Evolutionary conservation across 1,140 invertebrate genomes (phyloP), one percentile per base, ranked within the genome.

Genomic region (Pseudobourletiella spinata): DNA sequence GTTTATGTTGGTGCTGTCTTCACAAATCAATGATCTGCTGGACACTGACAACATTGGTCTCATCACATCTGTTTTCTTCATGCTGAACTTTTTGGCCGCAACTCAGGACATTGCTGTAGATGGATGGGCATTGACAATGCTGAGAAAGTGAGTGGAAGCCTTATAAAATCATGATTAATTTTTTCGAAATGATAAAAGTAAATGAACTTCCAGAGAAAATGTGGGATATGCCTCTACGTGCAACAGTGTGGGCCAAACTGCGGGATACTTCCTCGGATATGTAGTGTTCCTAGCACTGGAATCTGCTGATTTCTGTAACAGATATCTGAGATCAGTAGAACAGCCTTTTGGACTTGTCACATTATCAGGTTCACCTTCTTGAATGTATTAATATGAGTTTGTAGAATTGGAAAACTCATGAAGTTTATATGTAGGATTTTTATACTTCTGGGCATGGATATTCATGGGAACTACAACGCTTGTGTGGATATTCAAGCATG

Each of bases 101-200:
- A 99, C 95, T 24, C 97, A 99, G 79, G 97, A 99, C 77, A 98
- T 99, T 73, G 95, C 95, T 57, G 95, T 99, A 1, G 97, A 99
- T 82, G 97, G 97, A 2, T 99, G 97, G 97, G 96, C 96, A 1
- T 77, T 99, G 1, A 99, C 96, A 2, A 99, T 99, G 91, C 78
- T 99, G 2, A 91, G 94, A 74, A 88, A 89, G 84, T 88, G 75
- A 69, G 64, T 66, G 55, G 8, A n/a, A 39, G 32, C 8, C 8
- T 39, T n/a, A 11, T 39, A 39, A 39, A 39, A 18, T 48, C 18
- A 25, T 15, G 11, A 48, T n/a, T 48, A 25, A 18, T 48, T 25
- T 48, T 25, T 25, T 48, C 46, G 22, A 48, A 48, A 48, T 39
- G 32, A 39, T 39, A n/a, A 25, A 18, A 26, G 22, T 58, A 26